phyloP scores from a whole-genome alignment of 2,113 vertebrate species.

The Merops nubicus region DNA sequence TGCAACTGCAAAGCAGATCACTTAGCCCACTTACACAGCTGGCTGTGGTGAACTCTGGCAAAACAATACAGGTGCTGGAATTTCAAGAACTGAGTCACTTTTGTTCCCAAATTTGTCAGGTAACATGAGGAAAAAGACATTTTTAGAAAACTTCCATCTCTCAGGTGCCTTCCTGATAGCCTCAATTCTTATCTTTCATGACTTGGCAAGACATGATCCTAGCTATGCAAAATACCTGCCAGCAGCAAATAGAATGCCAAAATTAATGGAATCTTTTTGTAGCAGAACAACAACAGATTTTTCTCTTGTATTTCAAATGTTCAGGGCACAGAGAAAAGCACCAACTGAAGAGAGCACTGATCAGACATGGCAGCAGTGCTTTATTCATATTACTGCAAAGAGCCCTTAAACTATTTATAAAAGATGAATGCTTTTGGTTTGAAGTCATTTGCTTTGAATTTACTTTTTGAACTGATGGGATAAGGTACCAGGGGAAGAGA shows the following conservation, averaged over 20 bases:
- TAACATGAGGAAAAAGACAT: neutral
- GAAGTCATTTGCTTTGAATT: slow-evolving; percentile 4
- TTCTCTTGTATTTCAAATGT: neutral
- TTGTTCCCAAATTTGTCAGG: neutral
- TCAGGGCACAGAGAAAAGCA: neutral
- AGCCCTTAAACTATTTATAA: neutral
- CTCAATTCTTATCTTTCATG: neutral
- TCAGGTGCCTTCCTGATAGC: neutral
- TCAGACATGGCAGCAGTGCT: neutral
- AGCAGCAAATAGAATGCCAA: neutral
- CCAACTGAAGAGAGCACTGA: neutral
- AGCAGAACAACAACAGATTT: neutral
- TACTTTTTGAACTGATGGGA: neutral
- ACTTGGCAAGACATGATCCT: neutral
- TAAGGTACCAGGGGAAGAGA: neutral
- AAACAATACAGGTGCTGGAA: neutral
- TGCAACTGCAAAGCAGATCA: neutral
- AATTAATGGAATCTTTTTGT: neutral
- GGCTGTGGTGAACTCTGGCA: neutral
- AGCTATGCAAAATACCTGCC: neutral
- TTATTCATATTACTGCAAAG: neutral
- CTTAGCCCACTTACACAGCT: neutral
- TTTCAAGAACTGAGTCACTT: neutral
- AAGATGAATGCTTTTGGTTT: neutral
- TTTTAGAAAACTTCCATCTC: neutral